Conservation (phyloP, 2,888 invertebrate genomes). For the Yponomeuta plumbellus region DNA sequence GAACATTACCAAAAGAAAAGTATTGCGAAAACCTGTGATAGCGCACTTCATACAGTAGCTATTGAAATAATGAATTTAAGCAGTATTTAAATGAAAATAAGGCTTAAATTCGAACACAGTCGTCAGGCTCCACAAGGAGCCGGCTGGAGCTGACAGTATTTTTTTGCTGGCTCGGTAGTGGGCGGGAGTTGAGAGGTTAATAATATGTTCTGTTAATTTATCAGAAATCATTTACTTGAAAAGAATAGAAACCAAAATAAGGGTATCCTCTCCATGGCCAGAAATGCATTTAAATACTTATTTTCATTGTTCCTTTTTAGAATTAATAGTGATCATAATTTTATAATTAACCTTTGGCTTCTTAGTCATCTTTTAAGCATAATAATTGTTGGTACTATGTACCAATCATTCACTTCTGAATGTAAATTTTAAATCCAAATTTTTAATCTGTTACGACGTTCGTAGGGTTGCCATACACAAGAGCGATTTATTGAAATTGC, state of each 20-base stretch:
- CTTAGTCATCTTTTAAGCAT: neutral
- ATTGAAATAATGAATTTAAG: too few species aligned
- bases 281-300: constrained; percentile 48
- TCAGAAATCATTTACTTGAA: neutral
- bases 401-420: neutral
- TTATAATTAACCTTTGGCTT: neutral
- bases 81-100: too few species aligned
- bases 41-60: too few species aligned
- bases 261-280: constrained; percentile 30
- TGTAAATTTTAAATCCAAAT: neutral
- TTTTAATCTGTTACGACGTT: neutral
- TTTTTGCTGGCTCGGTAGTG: too few species aligned
- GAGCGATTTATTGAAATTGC: neutral
- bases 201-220: neutral
- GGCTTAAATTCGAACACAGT: too few species aligned
- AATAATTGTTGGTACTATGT: constrained; percentile 6
- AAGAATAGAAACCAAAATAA: neutral
- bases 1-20: too few species aligned
- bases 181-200: too few species aligned
- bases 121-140: too few species aligned
- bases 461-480: neutral
- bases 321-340: constrained; percentile 2
- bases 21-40: too few species aligned
- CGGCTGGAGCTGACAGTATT: too few species aligned
- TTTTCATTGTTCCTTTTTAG: constrained; percentile 46